Evolutionary conservation across 2,113 vertebrate species (phyloP).

Genomic region (Odocoileus virginianus): DNA sequence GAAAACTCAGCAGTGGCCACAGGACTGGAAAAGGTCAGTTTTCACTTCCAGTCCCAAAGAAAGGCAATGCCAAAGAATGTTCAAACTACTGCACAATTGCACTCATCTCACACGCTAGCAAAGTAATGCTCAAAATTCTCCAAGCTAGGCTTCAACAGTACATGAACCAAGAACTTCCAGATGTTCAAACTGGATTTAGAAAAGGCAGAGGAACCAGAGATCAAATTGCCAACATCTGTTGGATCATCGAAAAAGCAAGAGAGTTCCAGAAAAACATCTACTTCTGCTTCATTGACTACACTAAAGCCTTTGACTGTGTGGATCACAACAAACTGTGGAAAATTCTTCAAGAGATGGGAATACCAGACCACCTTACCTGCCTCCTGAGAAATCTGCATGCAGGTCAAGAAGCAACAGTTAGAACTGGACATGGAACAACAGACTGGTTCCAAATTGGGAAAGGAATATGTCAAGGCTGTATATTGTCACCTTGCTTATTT

Average conservation of each 20-base stretch:
- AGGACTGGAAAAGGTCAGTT: not conserved
- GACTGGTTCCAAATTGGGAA: not conserved
- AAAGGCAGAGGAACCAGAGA: not conserved
- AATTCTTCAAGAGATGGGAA: not conserved
- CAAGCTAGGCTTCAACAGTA: not conserved
- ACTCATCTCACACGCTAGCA: not conserved
- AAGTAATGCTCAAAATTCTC: not conserved
- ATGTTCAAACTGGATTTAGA: not conserved
- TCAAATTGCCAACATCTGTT: not conserved
- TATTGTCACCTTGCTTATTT: not conserved
- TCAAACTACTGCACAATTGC: not conserved
- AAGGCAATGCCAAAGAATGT: not conserved
- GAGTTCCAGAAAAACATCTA: not conserved
- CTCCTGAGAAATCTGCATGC: not conserved
- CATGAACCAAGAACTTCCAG: not conserved
- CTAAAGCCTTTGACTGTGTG: not conserved
- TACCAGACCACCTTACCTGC: not conserved
- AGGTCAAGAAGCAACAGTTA: not conserved
- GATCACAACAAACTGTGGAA: not conserved
- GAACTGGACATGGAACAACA: not conserved
- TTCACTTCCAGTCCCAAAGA: not conserved
- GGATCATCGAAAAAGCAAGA: not conserved
- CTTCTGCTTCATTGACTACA: not conserved
- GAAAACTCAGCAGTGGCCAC: not conserved
- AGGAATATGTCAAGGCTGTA: not conserved